phyloP scores from a whole-genome alignment of 1,140 invertebrate species.

The Listronotus bonariensis region DNA sequence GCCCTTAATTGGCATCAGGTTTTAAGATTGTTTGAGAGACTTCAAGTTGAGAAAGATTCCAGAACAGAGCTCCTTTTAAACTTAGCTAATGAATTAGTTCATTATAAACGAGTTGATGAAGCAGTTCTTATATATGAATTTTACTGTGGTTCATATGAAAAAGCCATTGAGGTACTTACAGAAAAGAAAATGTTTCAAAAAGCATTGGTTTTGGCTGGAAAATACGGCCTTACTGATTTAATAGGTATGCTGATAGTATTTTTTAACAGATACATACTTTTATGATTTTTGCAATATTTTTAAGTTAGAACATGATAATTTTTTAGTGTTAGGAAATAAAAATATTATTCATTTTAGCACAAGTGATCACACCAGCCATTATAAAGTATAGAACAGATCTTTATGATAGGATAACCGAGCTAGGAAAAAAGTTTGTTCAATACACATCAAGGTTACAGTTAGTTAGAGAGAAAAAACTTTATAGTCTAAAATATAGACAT shows the following conservation, averaged over 20 bases:
- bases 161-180: slow-evolving; percentile 29
- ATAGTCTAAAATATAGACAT: slow-evolving; percentile 24
- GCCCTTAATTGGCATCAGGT: slow-evolving; percentile 36
- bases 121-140: slow-evolving; percentile 38
- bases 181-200: slow-evolving; percentile 29
- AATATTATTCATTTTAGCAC: slow-evolving; percentile 19
- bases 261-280: too few species aligned
- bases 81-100: slow-evolving; percentile 31
- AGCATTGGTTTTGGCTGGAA: slow-evolving; percentile 34
- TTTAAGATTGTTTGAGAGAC: slow-evolving; percentile 23
- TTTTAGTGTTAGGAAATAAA: too few species aligned
- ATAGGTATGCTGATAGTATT: slow-evolving; percentile 31
- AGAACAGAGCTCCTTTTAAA: slow-evolving; percentile 18
- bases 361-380: slow-evolving; percentile 23
- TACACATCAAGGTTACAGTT: slow-evolving; percentile 27
- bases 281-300: too few species aligned
- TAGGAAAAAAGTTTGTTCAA: slow-evolving; percentile 17
- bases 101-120: slow-evolving; percentile 26
- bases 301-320: too few species aligned
- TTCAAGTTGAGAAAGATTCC: slow-evolving; percentile 15
- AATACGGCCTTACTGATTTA: slow-evolving; percentile 23
- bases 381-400: slow-evolving; percentile 21
- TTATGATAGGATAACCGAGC: slow-evolving; percentile 30
- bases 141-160: slow-evolving; percentile 28
- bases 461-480: slow-evolving; percentile 30